Base-by-base conservation (phyloP, 2,888 invertebrate species). In the Nomada flava region DNA sequence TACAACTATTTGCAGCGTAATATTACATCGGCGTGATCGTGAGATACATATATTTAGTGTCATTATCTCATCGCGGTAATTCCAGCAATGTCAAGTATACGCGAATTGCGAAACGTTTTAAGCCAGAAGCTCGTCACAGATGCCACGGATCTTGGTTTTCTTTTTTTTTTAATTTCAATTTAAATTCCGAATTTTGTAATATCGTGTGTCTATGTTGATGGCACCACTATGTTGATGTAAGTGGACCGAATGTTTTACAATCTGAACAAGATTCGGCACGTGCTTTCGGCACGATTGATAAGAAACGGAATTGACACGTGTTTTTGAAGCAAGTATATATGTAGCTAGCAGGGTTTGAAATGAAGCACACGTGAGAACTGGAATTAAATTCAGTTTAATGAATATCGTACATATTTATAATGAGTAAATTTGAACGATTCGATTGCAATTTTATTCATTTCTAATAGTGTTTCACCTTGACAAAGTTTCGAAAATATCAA, bases 61-160 rank as follows among this genome's bases (percentile, higher is more conserved):
- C n/a, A 68, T 68, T 68, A 74, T 60, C 52, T 50, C 68, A 60
- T 68, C 13, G 23, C 15, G 50, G 23, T 42, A 68, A 68, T 74
- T 50, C 11, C 29, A 42, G 47, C 23, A 57, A 18, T 29, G 13
- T 26, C 23, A 44, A 18, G 36, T 63, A 63, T 44, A 53, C 15
- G 23, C 47, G 7, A 23, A 57, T 67, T 74, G 3, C 13, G 42
- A 57, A 13, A 26, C 13, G 5, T 64, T 47, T 2, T 36, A 36
- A 36, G 36, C 36, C 36, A 36, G 36, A 44, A 11, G 18, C 26
- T 0, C 2, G 23, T 42, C 36, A 3, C 15, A 13, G 18, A 2
- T 1, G 18, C n/a, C 23, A 15, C 44, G 5, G 18, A 62, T 36
- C 9, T 36, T 7, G 1, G 0, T 36, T 36, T 7, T 36, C 0